Evolutionary conservation across 2,888 invertebrate genomes (phyloP).

Genomic region (Coenonympha arcania): DNA sequence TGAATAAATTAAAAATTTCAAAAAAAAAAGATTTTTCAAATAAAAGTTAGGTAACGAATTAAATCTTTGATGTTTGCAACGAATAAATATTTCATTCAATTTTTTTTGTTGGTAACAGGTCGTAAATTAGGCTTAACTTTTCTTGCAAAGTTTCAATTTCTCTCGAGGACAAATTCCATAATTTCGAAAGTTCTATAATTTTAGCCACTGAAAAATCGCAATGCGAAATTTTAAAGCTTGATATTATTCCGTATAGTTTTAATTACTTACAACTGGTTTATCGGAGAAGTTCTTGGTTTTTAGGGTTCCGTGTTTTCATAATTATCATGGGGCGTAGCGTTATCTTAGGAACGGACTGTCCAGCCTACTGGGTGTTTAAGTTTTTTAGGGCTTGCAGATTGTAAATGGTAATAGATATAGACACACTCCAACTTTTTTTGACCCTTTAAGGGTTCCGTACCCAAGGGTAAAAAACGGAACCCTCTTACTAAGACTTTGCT

Average conservation of each 20-base stretch:
- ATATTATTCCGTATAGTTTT: constrained; percentile 1
- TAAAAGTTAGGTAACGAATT: constrained; percentile 11
- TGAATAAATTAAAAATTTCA: background rate
- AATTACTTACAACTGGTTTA: constrained; percentile 6
- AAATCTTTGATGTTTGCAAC: no score
- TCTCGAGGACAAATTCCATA: constrained; percentile 19
- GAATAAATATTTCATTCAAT: constrained; percentile 13
- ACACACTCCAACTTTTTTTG: no score
- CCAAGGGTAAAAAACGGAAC: no score
- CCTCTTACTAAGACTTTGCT: no score
- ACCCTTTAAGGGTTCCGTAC: no score
- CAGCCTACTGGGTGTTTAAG: no score
- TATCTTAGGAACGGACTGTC: no score
- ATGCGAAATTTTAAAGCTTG: constrained; percentile 6
- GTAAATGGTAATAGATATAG: no score
- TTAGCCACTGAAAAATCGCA: constrained; percentile 7
- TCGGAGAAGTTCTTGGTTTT: background rate
- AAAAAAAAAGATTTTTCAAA: constrained; percentile 2
- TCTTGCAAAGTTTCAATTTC: constrained; percentile 23
- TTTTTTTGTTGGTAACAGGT: constrained; percentile 21
- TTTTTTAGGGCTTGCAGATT: no score
- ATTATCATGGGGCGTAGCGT: no score
- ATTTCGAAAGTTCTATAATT: constrained; percentile 10
- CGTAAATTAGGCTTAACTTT: constrained; percentile 24
- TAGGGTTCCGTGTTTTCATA: background rate